phyloP scores from a whole-genome alignment of 1,140 invertebrate genomes.

The Penaeus indicus region DNA sequence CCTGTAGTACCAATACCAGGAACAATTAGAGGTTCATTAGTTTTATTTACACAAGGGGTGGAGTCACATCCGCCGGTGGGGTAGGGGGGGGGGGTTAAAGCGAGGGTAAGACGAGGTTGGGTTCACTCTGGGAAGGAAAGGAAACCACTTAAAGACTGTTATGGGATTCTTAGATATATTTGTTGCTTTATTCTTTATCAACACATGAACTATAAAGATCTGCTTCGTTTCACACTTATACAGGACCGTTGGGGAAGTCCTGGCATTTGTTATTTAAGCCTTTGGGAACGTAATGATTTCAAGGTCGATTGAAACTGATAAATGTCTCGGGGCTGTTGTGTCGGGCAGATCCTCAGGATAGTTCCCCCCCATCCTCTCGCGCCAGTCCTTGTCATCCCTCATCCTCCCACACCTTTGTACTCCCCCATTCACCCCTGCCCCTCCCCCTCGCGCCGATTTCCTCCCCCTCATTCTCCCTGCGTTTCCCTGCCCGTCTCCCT shows the following conservation, averaged over 20 bases:
- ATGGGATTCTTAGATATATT: too few species aligned
- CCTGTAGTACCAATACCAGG: constrained; percentile 17
- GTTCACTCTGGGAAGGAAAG: not conserved
- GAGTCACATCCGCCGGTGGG: constrained; percentile 43
- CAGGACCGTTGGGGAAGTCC: too few species aligned
- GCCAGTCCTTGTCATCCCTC: not conserved
- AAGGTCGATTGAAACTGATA: too few species aligned
- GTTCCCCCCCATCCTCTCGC: constrained; percentile 24
- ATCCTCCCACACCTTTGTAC: not conserved
- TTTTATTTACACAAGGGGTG: constrained; percentile 50
- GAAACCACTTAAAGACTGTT: too few species aligned
- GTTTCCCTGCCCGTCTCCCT: too few species aligned
- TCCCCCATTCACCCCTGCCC: not conserved
- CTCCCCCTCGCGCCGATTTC: not conserved
- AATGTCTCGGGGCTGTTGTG: too few species aligned
- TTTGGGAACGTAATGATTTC: too few species aligned
- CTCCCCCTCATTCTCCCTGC: too few species aligned
- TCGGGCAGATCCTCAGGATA: not conserved
- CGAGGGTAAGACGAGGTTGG: not conserved
- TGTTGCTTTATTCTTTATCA: too few species aligned
- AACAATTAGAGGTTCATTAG: constrained; percentile 55
- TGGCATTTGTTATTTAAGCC: too few species aligned
- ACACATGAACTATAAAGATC: too few species aligned
- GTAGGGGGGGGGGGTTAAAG: not conserved
- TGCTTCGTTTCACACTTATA: too few species aligned